Evolutionary conservation across 2,888 invertebrate genomes (phyloP), one percentile per base, ranked within the genome.

Genomic region (Atherix ibis): DNA sequence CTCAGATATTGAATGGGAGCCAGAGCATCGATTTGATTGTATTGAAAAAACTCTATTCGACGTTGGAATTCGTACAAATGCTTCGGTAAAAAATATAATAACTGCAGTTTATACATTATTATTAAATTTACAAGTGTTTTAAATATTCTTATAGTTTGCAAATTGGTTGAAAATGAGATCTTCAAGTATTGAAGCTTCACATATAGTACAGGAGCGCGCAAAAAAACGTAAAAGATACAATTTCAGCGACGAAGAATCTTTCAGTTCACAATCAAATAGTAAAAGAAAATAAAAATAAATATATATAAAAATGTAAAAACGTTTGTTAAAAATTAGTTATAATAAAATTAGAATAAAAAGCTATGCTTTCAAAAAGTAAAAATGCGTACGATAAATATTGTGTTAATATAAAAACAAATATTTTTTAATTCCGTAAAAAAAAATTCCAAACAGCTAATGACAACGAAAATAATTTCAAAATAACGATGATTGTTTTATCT

Each of bases 141-240:
- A 16, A 16, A 25, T 36, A 37, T 13, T 9, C 6, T 32, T 43
- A 4, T 19, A 61, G 58, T 58, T 54, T 33, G 49, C 48, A n/a
- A 51, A 59, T 36, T 61, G 61, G 61, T 40, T 59, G 32, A 56
- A 53, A 35, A 48, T 56, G 48, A 55, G 52, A 39, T 49, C 44
- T 5, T 49, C 47, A 12, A 48, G 52, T 10, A 52, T 61, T 5
- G 43, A 45, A 22, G 47, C 50, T 10, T 58, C 59, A 2, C 49
- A 53, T 34, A 43, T 61, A 38, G 62, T 61, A 1, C 50, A 53
- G 25, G 60, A 60, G 39, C 56, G 58, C 37, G 44, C 49, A 10
- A 58, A 58, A 40, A 61, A 61, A 34, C 49, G 60, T 0, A 57
- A 54, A 37, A 50, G 59, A 3, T 47, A 46, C 3, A 44, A 48